A percentile compares a stretch with the other conserved stretches of the same genome.
Evolutionary conservation across 2,888 invertebrate species (phyloP).

Genomic region (Cryptocheilus praepositus): DNA sequence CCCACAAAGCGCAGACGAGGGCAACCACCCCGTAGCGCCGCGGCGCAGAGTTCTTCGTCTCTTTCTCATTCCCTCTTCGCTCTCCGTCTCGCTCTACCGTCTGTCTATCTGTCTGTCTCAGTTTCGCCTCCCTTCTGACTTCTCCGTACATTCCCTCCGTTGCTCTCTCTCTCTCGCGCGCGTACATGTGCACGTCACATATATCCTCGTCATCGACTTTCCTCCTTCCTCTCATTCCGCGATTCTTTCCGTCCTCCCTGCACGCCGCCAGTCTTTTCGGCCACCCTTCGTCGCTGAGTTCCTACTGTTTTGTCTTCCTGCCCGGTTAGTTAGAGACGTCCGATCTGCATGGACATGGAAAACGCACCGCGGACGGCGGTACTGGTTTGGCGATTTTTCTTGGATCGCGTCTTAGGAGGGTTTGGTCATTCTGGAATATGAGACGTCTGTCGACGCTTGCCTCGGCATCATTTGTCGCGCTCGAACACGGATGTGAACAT

Average conservation of each 20-base stretch:
- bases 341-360: conserved; percentile 6
- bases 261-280: conserved; percentile 10
- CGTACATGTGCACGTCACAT: neutral
- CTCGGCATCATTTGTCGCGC: too few species aligned
- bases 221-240: conserved; percentile 10
- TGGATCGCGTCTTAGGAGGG: too few species aligned
- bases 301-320: conserved; percentile 18
- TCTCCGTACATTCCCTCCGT: conserved; percentile 13
- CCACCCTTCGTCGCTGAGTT: neutral
- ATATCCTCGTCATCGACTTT: conserved; percentile 32
- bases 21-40: conserved; percentile 72
- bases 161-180: conserved; percentile 1
- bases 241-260: conserved; percentile 18
- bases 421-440: too few species aligned
- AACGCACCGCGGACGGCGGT: conserved; percentile 3
- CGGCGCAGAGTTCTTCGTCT: conserved; percentile 56
- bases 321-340: neutral
- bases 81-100: conserved; percentile 14
- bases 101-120: conserved; percentile 2
- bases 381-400: neutral
- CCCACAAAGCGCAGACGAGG: conserved; percentile 74
- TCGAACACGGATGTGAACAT: too few species aligned
- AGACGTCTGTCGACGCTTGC: too few species aligned
- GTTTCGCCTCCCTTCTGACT: conserved; percentile 6
- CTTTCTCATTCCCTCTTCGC: conserved; percentile 37